Evolutionary conservation across 2,797 vertebrate species (phyloP), one percentile per base, ranked within the genome.

Genomic region (Microtus californicus): DNA sequence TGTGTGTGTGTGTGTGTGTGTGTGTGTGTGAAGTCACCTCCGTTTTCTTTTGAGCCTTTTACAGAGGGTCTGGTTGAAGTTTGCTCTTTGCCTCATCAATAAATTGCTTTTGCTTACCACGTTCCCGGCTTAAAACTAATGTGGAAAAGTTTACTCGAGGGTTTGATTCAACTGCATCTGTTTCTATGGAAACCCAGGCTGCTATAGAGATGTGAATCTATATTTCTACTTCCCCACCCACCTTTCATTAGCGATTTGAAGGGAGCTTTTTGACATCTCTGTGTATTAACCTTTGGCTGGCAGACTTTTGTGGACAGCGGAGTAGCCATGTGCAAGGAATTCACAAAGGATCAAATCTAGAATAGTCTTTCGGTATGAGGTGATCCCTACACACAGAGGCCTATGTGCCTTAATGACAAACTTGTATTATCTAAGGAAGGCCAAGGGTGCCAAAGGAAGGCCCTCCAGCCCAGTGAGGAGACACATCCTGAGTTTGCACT

Each of bases 201-300:
- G 43, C 71, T 51, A 51, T 65, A 14, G 29, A 77, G 90, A 67
- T 54, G 29, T 8, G 6, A 13, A 23, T 43, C 34, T 34, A 19
- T 23, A 45, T 54, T 43, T n/a, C 71, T 89, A 21, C 21, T 3
- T 27, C 51, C 31, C 34, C 17, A 27, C 7, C 40, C 34, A 48
- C 13, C 14, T 90, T 93, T 34, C 0, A 0, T 69, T 27, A 74
- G 15, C 0, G 1, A 56, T 48, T 54, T 48, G 67, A 51, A 94
- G 93, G 78, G 31, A 83, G 59, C 78, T 87, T 93, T 93, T 73
- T 71, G 11, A 76, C 67, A 89, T 65, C 71, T 76, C 71, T 45
- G 13, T 67, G 56, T 51, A 54, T 2, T 89, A 67, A 43, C 86
- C 37, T 74, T 65, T 83, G 67, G 40, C 73, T 89, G 40, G 67